Base-by-base conservation (phyloP, 2,797 vertebrate species). In the Macroramphosus scolopax region DNA sequence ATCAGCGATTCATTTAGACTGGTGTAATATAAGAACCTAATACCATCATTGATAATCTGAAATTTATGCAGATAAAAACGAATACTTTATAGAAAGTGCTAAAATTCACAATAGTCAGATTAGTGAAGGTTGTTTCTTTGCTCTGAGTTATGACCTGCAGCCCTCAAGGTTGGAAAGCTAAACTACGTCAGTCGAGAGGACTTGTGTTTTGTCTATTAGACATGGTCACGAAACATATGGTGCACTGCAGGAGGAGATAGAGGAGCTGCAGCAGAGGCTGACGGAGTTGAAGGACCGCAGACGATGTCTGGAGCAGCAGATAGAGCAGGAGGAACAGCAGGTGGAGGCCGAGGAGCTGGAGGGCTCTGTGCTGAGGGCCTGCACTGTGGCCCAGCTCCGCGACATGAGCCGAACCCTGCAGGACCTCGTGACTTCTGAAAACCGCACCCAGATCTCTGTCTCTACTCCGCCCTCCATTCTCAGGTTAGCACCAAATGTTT, bases 161-260 rank as follows among this genome's bases (percentile, higher is more conserved):
- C n/a, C n/a, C n/a, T n/a, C n/a, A n/a, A n/a, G n/a, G n/a, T n/a
- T n/a, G n/a, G n/a, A n/a, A n/a, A n/a, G n/a, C n/a, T n/a, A n/a
- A n/a, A n/a, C n/a, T n/a, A n/a, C n/a, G n/a, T n/a, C n/a, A n/a
- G n/a, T n/a, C n/a, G n/a, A n/a, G n/a, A n/a, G n/a, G n/a, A n/a
- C n/a, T n/a, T n/a, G n/a, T n/a, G n/a, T n/a, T n/a, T n/a, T n/a
- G 12, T 5, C n/a, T 7, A 17, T 8, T n/a, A 16, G 18, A 30
- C 17, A 17, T 8, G 14, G 8, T 17, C n/a, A n/a, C n/a, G n/a
- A n/a, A n/a, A n/a, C n/a, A n/a, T 13, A 15, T 15, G 4, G 41
- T 29, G 1, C 25, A 2, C 35, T 51, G 17, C 80, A 96, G 95
- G 89, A 81, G 61, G 92, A 96, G 86, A 92, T 93, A 0, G 65